phyloP scores from a whole-genome alignment of 2,888 invertebrate species.

The Idaea aversata region DNA sequence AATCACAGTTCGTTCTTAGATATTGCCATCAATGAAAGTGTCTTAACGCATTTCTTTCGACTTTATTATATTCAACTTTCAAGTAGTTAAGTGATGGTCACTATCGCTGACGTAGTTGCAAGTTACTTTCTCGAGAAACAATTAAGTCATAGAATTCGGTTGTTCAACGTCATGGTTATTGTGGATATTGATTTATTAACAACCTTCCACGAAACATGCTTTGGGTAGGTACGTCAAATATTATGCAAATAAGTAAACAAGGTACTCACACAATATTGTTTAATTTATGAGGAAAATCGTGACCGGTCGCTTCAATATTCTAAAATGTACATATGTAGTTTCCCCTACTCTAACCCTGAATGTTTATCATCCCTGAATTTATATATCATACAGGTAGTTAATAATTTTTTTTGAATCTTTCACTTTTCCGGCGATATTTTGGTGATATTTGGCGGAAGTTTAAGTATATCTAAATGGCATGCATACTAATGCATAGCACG shows the following conservation, averaged over 20 bases:
- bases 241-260: constrained; percentile 40
- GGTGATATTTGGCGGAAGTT: too few species aligned
- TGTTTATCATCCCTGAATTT: not conserved
- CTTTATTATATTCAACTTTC: not conserved
- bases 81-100: not conserved
- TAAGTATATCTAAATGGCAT: too few species aligned
- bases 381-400: too few species aligned
- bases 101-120: not conserved
- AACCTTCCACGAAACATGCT: constrained; percentile 60
- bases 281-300: constrained; percentile 11
- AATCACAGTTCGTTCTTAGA: not conserved
- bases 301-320: constrained; percentile 5
- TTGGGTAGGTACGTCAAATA: constrained; percentile 45
- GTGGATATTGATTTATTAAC: constrained; percentile 46
- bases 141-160: constrained; percentile 15
- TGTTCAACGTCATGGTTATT: constrained; percentile 26
- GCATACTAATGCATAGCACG: too few species aligned
- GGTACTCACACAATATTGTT: constrained; percentile 9
- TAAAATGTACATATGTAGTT: not conserved
- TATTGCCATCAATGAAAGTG: not conserved
- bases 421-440: too few species aligned
- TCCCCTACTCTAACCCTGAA: not conserved
- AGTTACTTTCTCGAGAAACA: constrained; percentile 13
- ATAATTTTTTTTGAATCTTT: too few species aligned
- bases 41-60: not conserved